Base-by-base conservation (phyloP, 2,888 invertebrate genomes). In the Griposia aprilina region DNA sequence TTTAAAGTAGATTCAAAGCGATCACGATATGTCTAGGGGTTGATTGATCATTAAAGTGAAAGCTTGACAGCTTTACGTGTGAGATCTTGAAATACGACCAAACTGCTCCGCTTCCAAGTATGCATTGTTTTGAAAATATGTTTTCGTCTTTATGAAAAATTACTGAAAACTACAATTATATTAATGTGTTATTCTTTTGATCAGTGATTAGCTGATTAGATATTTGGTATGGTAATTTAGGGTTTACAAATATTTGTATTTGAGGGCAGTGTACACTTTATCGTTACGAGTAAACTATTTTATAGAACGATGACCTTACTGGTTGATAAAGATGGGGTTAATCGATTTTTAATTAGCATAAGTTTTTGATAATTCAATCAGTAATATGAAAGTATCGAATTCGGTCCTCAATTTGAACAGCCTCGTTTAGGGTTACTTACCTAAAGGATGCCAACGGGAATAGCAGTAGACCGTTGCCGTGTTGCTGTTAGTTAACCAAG, bases 331-430 rank as follows among this genome's bases (percentile, higher is more conserved):
- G 57, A 45, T 23, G 10, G n/a, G 59, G 30, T 67, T 20, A 67
- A 67, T 78, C 30, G 59, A 52, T 67, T 78, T 67, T 67, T 36
- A 67, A 79, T 57, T 67, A 36, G 30, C 67, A 41, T 77, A 50
- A 20, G 50, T n/a, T 36, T 15, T 52, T 30, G 20, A 60, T 36
- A 62, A 52, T 45, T n/a, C 4, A 23, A 50, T 23, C 1, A 63
- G 23, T 45, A 11, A 23, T 45, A 74, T 50, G 10, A 23, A 50
- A 60, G 26, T 11, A 45, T 50, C 5, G 7, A 41, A 76, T 26
- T 20, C 13, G 5, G 20, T 36, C 10, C 4, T 45, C 23, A 30
- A 30, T 30, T 30, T 23, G 23, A 45, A 17, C 45, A 20, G 15
- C 20, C 26, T 17, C 11, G 11, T 75, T 52, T 23, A 60, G 36